Base-by-base conservation (phyloP, 1,140 invertebrate species). In the Cheumatopsyche charites region DNA sequence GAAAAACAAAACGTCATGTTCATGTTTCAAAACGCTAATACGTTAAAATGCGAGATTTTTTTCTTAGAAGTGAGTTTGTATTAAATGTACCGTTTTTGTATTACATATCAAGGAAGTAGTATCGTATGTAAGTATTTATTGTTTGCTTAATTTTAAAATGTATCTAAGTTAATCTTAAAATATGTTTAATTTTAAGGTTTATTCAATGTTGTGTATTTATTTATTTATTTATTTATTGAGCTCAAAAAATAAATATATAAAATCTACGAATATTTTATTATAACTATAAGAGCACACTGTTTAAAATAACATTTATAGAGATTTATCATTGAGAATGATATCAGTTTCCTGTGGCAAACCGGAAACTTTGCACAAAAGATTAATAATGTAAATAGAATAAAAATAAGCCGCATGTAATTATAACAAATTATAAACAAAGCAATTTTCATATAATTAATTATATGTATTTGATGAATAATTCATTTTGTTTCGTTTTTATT, bases 181-280 rank as follows among this genome's bases (percentile, higher is more conserved):
- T 12, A n/a, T 58, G 25, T 55, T 12, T 55, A 21, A 58, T 58
- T 4, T 25, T 26, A 58, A 4, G 55, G 9, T 58, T 58, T 58
- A 7, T 15, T 12, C 11, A 23, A 7, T 58, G 55, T 58, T 23
- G 13, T 58, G 55, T 58, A 58, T 47, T 47, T 47, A 47, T 58
- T 58, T 58, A 58, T 58, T 66, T 66, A 66, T 66, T 66, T 71
- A 68, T 73, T 68, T 73, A 70, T 73, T 74, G 73, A 74, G 73
- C 73, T 74, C 73, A 72, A 74, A 67, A 71, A 66, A 66, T 66
- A 66, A 66, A 66, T 66, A 47, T 45, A 26, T 66, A 66, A 42
- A 66, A 45, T 66, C 12, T n/a, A n/a, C n/a, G n/a, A n/a, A n/a
- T n/a, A n/a, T n/a, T n/a, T n/a, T n/a, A n/a, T n/a, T n/a, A n/a